phyloP scores from a whole-genome alignment of 2,797 vertebrate genomes.

The Eremophila alpestris region DNA sequence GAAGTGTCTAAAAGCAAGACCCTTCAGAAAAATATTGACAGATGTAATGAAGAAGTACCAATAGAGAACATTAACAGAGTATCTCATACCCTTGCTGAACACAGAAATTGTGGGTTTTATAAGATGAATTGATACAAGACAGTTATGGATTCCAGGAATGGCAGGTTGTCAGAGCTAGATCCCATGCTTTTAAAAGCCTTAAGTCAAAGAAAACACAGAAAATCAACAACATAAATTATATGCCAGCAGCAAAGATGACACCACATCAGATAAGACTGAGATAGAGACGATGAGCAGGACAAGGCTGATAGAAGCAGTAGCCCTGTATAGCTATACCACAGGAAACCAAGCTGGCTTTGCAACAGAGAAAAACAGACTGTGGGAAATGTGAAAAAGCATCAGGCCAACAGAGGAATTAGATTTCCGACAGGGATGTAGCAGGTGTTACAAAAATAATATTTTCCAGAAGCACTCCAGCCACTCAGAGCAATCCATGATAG shows the following conservation, averaged over 20 bases:
- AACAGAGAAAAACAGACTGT: not conserved
- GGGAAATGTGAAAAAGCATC: not conserved
- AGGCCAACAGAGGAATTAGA: slow-evolving; percentile 4
- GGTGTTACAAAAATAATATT: slow-evolving; percentile 39
- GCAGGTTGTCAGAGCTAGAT: not conserved
- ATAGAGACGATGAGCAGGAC: not conserved
- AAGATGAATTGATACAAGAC: not conserved
- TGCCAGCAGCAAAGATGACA: not conserved
- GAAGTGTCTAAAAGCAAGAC: not conserved
- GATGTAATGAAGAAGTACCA: not conserved
- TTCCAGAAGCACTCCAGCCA: not conserved
- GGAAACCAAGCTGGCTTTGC: not conserved
- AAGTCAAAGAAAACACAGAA: not conserved
- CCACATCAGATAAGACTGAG: not conserved
- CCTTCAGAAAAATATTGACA: slow-evolving; percentile 19
- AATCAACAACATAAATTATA: not conserved
- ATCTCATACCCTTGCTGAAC: not conserved
- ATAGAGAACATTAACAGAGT: not conserved
- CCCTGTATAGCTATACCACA: not conserved
- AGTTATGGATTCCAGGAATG: not conserved
- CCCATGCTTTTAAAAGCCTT: not conserved
- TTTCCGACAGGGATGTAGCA: not conserved
- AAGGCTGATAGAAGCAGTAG: not conserved
- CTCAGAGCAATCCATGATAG: not conserved
- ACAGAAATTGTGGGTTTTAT: not conserved